Evolutionary conservation across 53 echinoderm and acorn worm genomes (phyloP), one percentile per base, ranked within the genome.

Genomic region (Astropecten irregularis): DNA sequence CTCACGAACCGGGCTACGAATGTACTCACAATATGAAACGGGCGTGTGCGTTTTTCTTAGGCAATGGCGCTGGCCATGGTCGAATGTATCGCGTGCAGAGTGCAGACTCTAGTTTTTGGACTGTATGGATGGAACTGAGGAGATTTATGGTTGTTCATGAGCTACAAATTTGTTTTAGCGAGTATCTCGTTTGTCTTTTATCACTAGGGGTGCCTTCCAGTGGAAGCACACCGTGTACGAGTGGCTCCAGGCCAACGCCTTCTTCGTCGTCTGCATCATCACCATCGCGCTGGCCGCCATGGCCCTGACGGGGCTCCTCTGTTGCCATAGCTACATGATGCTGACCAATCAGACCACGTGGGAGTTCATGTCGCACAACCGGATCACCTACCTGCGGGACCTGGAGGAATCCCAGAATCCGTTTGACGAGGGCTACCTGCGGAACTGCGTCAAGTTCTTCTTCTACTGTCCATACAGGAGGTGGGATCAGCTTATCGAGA

Each of bases 361-460:
- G 97, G 97, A 96, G 83, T 96, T 93, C 88, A 96, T 96, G 97
- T 93, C 97, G 15, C 84, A 93, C 16, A 92, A 93, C 35, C 86
- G 97, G 56, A 96, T 96, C 84, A 93, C 93, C 33, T 96, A 96
- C 73, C 82, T 96, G 31, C 87, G 89, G n/a, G 84, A 92, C 77
- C 71, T 96, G n/a, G 97, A 90, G 22, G 93, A 89, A 47, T 67
- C 89, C 0, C 84, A 73, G 58, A 96, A 96, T 54, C 97, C 97
- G 2, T 96, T 96, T 49, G 87, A 96, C 32, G 93, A 96, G 89
- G 97, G 97, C 11, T 93, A 91, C 83, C 56, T 92, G 34, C 82
- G 82, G 16, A 93, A 96, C 68, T 87, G 83, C 63, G 19, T 96
- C 87, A 95, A 95, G 65, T 93, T 93, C 73, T 93, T 93, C 71